A percentile compares a stretch with the other conserved stretches of the same genome.
These are phyloP conservation scores for Bostrychus sinensis DNA, from an alignment of 2,113 vertebrate genomes.

Conservation along the genomic window DNA sequence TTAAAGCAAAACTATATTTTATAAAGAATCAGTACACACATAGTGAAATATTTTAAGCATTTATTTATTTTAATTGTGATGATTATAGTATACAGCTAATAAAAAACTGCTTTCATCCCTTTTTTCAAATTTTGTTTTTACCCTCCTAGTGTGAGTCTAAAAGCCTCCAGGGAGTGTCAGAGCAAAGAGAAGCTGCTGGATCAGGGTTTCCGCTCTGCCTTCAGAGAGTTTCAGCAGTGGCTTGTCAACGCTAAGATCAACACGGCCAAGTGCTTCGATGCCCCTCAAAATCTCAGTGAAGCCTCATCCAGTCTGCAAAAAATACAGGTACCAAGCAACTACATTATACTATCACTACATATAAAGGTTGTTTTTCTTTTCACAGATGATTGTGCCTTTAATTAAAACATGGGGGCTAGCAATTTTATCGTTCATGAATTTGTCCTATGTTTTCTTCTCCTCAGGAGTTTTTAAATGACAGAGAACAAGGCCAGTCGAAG, in stretches of 20 bases:
- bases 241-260: slow-evolving; percentile 90
- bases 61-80: too few relatives aligned
- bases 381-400: too few relatives aligned
- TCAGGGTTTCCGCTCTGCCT: slow-evolving; percentile 85
- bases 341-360: too few relatives aligned
- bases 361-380: too few relatives aligned
- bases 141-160: slow-evolving; percentile 86
- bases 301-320: slow-evolving; percentile 86
- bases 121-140: not conserved
- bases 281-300: slow-evolving; percentile 88
- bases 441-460: slow-evolving; percentile 8
- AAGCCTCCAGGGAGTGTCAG: slow-evolving; percentile 90
- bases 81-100: too few relatives aligned
- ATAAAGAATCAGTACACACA: too few relatives aligned
- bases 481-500: slow-evolving; percentile 89
- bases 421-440: not conserved
- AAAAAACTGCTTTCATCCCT: too few relatives aligned
- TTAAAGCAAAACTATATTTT: too few relatives aligned
- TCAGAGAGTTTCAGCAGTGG: slow-evolving; percentile 96
- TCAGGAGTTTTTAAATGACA: slow-evolving; percentile 91
- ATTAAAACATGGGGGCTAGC: too few relatives aligned
- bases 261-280: slow-evolving; percentile 93
- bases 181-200: slow-evolving; percentile 92
- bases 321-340: slow-evolving; percentile 85
- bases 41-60: too few relatives aligned